Conservation (phyloP, 2,113 vertebrate genomes). For the Brachyhypopomus gauderio region DNA sequence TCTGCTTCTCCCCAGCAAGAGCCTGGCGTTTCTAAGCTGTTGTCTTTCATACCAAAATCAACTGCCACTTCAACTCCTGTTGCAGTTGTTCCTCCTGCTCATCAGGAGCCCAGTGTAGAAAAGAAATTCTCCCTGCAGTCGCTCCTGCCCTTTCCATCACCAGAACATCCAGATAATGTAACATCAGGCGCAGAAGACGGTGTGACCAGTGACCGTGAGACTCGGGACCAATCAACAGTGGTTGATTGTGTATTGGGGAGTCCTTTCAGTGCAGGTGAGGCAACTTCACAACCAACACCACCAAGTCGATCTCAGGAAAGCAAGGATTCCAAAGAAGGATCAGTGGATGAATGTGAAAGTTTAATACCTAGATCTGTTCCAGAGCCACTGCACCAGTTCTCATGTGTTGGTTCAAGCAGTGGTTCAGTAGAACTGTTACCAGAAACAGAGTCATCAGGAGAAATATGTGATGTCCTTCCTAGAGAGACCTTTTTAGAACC, state of each 20-base stretch:
- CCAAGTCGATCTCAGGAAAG: conserved; percentile 53
- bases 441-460: conserved; percentile 75
- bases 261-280: conserved; percentile 69
- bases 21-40: conserved; percentile 71
- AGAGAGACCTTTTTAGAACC: conserved; percentile 49
- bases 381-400: conserved; percentile 57
- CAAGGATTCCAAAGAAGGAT: conserved; percentile 54
- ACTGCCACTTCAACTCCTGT: conserved; percentile 64
- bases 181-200: conserved; percentile 41
- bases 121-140: conserved; percentile 72
- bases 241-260: conserved; percentile 84
- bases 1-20: conserved; percentile 65
- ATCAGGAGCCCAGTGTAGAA: conserved; percentile 69
- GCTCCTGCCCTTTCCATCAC: conserved; percentile 70
- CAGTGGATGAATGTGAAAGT: conserved; percentile 46
- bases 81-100: conserved; percentile 64
- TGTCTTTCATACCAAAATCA: conserved; percentile 72
- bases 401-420: conserved; percentile 66
- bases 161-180: conserved; percentile 56
- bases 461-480: conserved; percentile 69
- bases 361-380: conserved; percentile 44
- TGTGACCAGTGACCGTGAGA: conserved; percentile 24
- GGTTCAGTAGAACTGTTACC: conserved; percentile 72
- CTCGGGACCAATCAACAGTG: conserved; percentile 69
- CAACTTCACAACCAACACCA: conserved; percentile 26